A percentile compares a stretch with the other conserved stretches of the same genome.
Conservation (phyloP, 1,140 invertebrate species). For the Apocrypta bakeri region DNA sequence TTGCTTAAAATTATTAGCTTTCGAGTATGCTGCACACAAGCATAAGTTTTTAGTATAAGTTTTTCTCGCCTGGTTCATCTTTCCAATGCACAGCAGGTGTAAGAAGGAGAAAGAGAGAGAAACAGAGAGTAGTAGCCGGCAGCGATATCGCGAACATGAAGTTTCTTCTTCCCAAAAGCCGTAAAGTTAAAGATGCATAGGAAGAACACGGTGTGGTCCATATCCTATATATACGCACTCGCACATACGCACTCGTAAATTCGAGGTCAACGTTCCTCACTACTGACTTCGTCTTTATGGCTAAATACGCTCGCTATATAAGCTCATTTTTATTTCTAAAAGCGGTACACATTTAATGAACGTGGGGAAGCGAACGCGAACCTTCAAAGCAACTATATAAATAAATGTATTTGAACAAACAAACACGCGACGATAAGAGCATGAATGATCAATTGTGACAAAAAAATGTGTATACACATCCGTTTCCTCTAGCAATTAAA, state of each 20-base stretch:
- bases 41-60: no score
- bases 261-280: background rate
- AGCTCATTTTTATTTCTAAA: conserved; percentile 9
- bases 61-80: no score
- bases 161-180: conserved; percentile 25
- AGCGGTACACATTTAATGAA: conserved; percentile 27
- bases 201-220: background rate
- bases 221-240: background rate
- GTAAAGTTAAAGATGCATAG: conserved; percentile 35
- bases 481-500: background rate
- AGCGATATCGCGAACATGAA: conserved; percentile 55
- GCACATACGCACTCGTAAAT: conserved; percentile 49
- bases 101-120: no score
- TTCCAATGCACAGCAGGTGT: conserved; percentile 57
- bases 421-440: no score
- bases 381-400: background rate
- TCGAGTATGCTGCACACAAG: conserved; percentile 17
- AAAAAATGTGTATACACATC: no score
- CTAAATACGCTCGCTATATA: background rate
- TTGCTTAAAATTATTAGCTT: background rate
- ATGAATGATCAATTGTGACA: no score
- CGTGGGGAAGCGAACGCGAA: conserved; percentile 1
- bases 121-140: no score
- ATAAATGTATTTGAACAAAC: conserved; percentile 17
- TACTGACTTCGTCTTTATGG: no score